phyloP scores from a whole-genome alignment of 53 echinoderm and acorn worm species.

The Stichopus horrens region DNA sequence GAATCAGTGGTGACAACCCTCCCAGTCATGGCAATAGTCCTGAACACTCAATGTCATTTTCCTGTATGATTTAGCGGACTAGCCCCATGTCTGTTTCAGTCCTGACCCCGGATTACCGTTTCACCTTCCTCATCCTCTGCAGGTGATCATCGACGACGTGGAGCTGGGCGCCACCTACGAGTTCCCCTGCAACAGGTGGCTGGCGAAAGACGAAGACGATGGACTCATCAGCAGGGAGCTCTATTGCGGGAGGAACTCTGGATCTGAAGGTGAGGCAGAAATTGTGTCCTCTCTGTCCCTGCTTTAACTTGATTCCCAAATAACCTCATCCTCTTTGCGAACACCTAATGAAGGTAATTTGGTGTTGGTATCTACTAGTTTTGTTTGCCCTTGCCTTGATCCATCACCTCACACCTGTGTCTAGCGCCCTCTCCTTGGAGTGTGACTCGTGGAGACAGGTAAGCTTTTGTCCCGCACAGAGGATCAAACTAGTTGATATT shows the following conservation, averaged over 20 bases:
- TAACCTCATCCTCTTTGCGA: neutral
- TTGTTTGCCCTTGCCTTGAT: too few relatives aligned
- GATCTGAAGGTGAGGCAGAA: slow-evolving; percentile 42
- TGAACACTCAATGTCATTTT: too few relatives aligned
- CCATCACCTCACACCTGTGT: too few relatives aligned
- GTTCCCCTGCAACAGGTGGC: slow-evolving; percentile 89
- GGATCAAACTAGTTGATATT: too few relatives aligned
- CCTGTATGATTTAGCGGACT: too few relatives aligned
- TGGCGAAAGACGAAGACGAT: slow-evolving; percentile 93
- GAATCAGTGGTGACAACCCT: too few relatives aligned
- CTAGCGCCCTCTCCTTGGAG: too few relatives aligned
- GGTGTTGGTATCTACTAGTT: too few relatives aligned
- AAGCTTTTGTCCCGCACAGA: too few relatives aligned
- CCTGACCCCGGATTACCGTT: neutral
- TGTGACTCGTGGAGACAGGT: neutral
- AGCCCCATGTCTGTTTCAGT: too few relatives aligned
- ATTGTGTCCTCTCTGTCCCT: neutral
- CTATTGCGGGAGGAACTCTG: slow-evolving; percentile 66
- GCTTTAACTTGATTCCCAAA: neutral
- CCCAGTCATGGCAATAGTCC: too few relatives aligned
- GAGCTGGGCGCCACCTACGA: slow-evolving; percentile 82
- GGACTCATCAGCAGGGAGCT: slow-evolving; percentile 88
- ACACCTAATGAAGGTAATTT: neutral
- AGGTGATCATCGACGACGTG: slow-evolving; percentile 92
- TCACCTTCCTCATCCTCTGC: neutral